Evolutionary conservation across 1,140 invertebrate species (phyloP).

Genomic region (Brachionus rotundiformis): DNA sequence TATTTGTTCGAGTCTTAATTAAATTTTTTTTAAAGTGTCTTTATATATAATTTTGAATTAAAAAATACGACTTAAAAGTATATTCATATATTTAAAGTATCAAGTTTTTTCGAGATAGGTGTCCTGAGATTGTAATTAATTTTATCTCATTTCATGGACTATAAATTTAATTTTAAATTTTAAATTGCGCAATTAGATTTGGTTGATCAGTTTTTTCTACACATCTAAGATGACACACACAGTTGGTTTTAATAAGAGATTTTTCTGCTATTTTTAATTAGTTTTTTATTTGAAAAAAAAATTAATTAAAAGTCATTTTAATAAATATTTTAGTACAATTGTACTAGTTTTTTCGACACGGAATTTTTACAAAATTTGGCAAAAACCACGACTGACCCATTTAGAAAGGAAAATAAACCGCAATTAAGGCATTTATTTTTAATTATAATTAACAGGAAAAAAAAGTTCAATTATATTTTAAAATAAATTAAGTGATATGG

Average conservation of each 20-base stretch:
- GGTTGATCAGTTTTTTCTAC: neutral
- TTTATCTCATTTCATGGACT: too few species aligned
- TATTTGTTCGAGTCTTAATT: neutral
- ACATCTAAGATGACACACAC: neutral
- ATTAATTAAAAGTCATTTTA: too few species aligned
- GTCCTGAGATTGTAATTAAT: too few species aligned
- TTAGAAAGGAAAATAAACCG: neutral
- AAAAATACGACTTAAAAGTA: neutral
- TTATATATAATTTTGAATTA: neutral
- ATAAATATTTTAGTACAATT: too few species aligned
- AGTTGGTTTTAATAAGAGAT: neutral
- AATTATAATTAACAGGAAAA: neutral
- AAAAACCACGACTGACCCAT: neutral
- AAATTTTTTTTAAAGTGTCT: neutral
- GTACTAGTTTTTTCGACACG: too few species aligned
- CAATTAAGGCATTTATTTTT: too few species aligned
- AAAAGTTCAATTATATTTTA: neutral
- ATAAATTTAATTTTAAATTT: too few species aligned
- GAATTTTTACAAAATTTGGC: neutral
- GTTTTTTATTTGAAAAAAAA: neutral
- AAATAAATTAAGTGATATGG: neutral
- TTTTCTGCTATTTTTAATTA: neutral
- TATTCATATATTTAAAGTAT: too few species aligned
- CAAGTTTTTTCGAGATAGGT: too few species aligned
- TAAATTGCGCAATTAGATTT: neutral